phyloP scores from a whole-genome alignment of 2,888 invertebrate species.

The Xylocampa areola region DNA sequence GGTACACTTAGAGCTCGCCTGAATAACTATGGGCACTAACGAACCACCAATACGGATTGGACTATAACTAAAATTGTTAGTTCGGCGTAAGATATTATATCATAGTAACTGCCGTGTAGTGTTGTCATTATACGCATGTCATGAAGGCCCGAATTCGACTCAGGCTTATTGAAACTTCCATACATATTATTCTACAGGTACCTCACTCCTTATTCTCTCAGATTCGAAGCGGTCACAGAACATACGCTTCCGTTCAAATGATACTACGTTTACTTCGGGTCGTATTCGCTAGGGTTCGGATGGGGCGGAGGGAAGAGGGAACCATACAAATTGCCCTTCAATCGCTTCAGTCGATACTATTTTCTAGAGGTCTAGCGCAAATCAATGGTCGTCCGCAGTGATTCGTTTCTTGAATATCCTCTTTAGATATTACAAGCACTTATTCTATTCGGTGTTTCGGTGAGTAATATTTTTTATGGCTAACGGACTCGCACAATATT shows the following conservation, averaged over 20 bases:
- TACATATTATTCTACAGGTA: background rate
- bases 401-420: too few relatives aligned
- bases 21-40: too few relatives aligned
- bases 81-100: too few relatives aligned
- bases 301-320: background rate
- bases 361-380: background rate
- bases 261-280: slow-evolving; percentile 10
- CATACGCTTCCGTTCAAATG: background rate
- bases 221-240: slow-evolving; percentile 1
- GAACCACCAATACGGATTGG: too few relatives aligned
- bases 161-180: slow-evolving; percentile 3
- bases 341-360: slow-evolving; percentile 1
- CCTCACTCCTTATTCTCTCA: background rate
- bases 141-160: slow-evolving; percentile 9
- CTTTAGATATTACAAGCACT: too few relatives aligned
- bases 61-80: too few relatives aligned
- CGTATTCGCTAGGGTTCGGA: slow-evolving; percentile 3
- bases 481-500: too few relatives aligned
- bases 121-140: background rate
- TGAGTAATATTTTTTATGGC: too few relatives aligned
- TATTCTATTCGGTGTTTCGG: too few relatives aligned
- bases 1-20: too few relatives aligned
- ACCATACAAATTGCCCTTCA: background rate
- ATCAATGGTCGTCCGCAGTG: background rate
- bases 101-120: too few relatives aligned